These are phyloP conservation scores for Trichoplusia ni DNA, from an alignment of 1,140 invertebrate species.

Conservation along the genomic window DNA sequence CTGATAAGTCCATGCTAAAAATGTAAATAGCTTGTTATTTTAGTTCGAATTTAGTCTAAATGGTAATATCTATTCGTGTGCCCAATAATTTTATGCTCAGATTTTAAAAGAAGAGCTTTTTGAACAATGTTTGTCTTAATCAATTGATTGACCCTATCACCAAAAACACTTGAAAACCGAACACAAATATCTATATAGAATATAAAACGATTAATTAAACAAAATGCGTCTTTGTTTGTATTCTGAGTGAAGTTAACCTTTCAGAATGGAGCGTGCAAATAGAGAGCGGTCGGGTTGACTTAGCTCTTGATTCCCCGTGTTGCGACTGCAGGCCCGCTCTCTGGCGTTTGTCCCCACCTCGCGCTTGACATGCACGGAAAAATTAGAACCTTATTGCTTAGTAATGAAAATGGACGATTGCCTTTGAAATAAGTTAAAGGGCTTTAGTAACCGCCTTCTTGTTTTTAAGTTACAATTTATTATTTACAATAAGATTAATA, in stretches of 20 bases:
- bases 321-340: conserved; percentile 56
- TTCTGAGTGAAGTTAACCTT: conserved; percentile 50
- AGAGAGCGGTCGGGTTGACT: conserved; percentile 70
- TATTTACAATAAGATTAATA: no score
- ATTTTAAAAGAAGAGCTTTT: no score
- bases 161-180: neutral
- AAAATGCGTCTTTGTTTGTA: conserved; percentile 22
- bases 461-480: no score
- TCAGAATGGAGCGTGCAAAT: conserved; percentile 68
- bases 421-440: no score
- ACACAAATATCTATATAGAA: neutral
- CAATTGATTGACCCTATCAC: no score
- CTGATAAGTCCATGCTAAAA: no score
- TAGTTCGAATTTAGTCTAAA: no score
- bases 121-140: no score
- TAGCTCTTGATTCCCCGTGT: conserved; percentile 73
- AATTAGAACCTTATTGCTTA: conserved; percentile 11
- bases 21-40: no score
- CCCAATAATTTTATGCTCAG: no score
- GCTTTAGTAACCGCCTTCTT: no score
- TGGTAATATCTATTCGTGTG: no score
- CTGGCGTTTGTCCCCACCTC: conserved; percentile 42
- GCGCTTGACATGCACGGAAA: conserved; percentile 8
- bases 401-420: neutral
- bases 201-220: conserved; percentile 20